Percentiles rank a stretch among this genome's conserved stretches.
Evolutionary conservation across 2,888 invertebrate species (phyloP).

Genomic region (Caradrina clavipalpis): DNA sequence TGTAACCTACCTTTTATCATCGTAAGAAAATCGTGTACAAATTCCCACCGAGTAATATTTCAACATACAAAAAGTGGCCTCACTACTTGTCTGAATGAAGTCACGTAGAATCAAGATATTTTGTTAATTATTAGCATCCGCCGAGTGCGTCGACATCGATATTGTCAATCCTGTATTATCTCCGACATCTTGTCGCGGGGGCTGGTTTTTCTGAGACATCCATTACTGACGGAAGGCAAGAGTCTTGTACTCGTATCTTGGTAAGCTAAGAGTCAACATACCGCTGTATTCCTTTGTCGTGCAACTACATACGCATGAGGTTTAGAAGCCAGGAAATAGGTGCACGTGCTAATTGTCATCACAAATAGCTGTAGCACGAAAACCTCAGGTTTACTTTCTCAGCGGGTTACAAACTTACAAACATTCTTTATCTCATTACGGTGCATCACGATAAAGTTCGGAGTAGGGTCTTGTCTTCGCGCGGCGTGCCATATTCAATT

Average conservation of each 20-base stretch:
- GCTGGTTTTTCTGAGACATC: constrained; percentile 78
- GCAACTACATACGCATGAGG: constrained; percentile 70
- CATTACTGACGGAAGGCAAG: constrained; percentile 79
- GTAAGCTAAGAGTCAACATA: constrained; percentile 54
- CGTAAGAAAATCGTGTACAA: constrained; percentile 36
- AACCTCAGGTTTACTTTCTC: constrained; percentile 72
- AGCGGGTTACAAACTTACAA: constrained; percentile 66
- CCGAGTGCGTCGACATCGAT: constrained; percentile 62
- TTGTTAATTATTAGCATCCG: constrained; percentile 72
- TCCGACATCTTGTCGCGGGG: constrained; percentile 68
- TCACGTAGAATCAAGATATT: constrained; percentile 67
- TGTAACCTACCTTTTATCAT: constrained; percentile 30
- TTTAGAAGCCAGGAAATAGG: constrained; percentile 78
- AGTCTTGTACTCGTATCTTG: constrained; percentile 55
- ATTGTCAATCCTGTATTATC: constrained; percentile 70
- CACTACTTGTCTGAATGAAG: constrained; percentile 45
- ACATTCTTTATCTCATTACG: constrained; percentile 70
- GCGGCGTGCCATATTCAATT: constrained; percentile 68
- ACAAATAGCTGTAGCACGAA: constrained; percentile 72
- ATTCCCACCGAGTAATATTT: constrained; percentile 54
- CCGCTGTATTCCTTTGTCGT: constrained; percentile 68
- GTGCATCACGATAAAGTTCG: constrained; percentile 49
- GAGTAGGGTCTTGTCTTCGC: constrained; percentile 34
- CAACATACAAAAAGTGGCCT: constrained; percentile 51
- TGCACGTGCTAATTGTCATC: constrained; percentile 78